These are phyloP conservation scores for Lumbricus terrestris DNA, from an alignment of 2,888 invertebrate species.

Conservation along the genomic window DNA sequence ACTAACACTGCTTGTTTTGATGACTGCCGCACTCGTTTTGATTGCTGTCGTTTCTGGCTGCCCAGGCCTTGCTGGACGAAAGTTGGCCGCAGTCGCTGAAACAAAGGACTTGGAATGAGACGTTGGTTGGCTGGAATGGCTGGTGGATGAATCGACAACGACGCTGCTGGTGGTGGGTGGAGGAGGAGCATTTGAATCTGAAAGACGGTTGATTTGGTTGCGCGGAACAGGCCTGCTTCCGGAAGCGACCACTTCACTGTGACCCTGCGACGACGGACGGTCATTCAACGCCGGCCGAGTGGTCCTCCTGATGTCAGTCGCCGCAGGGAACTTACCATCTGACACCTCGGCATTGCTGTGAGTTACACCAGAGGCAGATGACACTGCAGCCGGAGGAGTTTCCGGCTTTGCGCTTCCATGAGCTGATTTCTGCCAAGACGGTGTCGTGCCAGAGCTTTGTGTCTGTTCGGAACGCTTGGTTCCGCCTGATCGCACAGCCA, in stretches of 20 bases:
- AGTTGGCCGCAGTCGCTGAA: background rate
- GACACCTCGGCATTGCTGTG: background rate
- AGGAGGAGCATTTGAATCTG: slow-evolving; percentile 8
- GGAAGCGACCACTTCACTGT: background rate
- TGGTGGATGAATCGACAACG: background rate
- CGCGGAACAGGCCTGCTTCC: background rate
- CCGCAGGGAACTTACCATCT: background rate
- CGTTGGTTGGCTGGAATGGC: slow-evolving; percentile 4
- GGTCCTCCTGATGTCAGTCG: background rate
- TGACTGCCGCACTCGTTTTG: slow-evolving; percentile 4
- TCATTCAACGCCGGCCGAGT: no score
- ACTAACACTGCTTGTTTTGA: background rate
- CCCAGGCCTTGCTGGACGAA: background rate
- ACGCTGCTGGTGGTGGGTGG: no score
- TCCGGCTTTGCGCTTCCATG: background rate
- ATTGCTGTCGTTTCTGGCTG: background rate
- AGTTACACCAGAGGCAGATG: background rate
- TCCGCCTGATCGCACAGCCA: background rate
- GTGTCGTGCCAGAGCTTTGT: background rate
- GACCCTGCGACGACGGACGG: background rate
- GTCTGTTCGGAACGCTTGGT: background rate
- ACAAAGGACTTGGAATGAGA: slow-evolving; percentile 12
- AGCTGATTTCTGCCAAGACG: background rate
- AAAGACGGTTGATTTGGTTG: background rate
- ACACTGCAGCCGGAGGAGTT: background rate